Evolutionary conservation across 2,888 invertebrate genomes (phyloP).

Genomic region (Xanthia togata): DNA sequence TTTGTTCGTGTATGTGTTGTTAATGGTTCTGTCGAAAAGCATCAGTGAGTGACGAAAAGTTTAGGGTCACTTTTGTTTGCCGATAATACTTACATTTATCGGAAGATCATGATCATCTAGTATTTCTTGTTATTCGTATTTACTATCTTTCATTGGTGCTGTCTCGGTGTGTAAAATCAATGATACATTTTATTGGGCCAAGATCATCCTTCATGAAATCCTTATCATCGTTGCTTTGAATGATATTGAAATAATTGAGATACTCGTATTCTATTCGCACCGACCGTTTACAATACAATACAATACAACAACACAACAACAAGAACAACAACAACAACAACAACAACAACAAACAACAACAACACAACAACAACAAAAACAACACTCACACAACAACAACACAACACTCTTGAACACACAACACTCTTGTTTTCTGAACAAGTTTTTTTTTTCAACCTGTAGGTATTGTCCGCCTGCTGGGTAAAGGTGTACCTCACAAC

Average conservation of each 20-base stretch:
- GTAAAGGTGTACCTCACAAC: too few relatives aligned
- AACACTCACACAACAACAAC: too few relatives aligned
- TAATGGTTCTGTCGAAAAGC: neutral
- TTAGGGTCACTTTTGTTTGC: neutral
- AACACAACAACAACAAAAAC: too few relatives aligned
- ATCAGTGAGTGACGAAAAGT: constrained; percentile 5
- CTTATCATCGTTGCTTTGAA: neutral
- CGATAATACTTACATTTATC: neutral
- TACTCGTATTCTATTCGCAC: neutral
- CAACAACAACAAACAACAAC: too few relatives aligned
- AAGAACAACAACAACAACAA: too few relatives aligned
- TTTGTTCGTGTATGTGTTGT: neutral
- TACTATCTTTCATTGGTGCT: neutral
- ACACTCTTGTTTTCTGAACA: too few relatives aligned
- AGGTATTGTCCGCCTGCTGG: neutral
- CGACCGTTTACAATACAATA: too few relatives aligned
- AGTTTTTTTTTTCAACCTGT: neutral
- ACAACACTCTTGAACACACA: too few relatives aligned
- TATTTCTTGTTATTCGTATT: neutral
- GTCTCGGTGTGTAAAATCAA: neutral
- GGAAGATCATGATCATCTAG: neutral
- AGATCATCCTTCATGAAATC: neutral
- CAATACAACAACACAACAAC: too few relatives aligned
- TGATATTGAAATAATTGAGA: neutral
- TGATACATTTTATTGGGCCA: neutral